Percentiles rank a stretch among this genome's conserved stretches.
Conservation (phyloP, 1,140 invertebrate species). For the Phortica variegata region DNA sequence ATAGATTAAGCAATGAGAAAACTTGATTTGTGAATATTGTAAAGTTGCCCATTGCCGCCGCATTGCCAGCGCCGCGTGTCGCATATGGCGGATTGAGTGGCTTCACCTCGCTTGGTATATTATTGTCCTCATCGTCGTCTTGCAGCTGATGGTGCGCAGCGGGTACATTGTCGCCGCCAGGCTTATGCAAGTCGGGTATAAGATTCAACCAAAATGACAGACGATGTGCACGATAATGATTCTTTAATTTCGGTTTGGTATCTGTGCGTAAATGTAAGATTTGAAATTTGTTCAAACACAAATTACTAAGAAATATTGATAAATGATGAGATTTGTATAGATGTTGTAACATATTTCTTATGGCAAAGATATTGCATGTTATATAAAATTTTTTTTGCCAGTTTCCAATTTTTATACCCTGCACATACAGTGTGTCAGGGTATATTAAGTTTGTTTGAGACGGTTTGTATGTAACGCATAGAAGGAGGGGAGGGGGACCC, state of each 20-base stretch:
- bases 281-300: no score
- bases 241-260: slow-evolving; percentile 84
- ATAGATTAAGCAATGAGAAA: slow-evolving; percentile 52
- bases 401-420: no score
- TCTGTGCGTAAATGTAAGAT: slow-evolving; percentile 61
- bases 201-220: slow-evolving; percentile 96
- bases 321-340: no score
- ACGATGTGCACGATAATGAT: slow-evolving; percentile 90
- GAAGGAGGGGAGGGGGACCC: no score
- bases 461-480: no score
- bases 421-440: no score
- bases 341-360: no score
- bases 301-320: no score
- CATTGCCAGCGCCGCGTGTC: slow-evolving; percentile 57
- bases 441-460: no score
- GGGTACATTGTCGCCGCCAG: slow-evolving; percentile 81
- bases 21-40: slow-evolving; percentile 55
- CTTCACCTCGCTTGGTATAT: slow-evolving; percentile 62
- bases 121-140: slow-evolving; percentile 61
- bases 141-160: slow-evolving; percentile 83
- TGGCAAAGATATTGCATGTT: no score
- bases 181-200: slow-evolving; percentile 92
- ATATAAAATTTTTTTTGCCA: no score
- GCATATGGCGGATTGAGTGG: slow-evolving; percentile 57
- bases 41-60: slow-evolving; percentile 52